phyloP scores from a whole-genome alignment of 37 sponge, comb jelly and placozoan species.

The Eunapius fragilis region DNA sequence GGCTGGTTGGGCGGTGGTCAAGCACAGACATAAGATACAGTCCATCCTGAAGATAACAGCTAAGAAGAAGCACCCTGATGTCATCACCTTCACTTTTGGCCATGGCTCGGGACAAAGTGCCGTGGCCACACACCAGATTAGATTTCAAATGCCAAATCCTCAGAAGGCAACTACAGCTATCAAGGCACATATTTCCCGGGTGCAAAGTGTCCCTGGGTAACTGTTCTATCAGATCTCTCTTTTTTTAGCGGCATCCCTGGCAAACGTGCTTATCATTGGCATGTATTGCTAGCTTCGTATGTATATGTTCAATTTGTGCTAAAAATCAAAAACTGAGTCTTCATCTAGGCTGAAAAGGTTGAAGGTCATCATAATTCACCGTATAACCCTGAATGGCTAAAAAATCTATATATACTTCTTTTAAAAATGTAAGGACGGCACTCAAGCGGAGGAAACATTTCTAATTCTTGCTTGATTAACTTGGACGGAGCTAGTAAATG shows the following conservation, averaged over 20 bases:
- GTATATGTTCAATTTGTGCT: background rate
- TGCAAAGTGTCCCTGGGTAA: background rate
- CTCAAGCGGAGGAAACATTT: too few relatives aligned
- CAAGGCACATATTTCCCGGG: conserved; percentile 37
- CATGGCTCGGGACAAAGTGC: conserved; percentile 18
- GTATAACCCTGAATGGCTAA: too few relatives aligned
- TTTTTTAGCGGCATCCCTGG: background rate
- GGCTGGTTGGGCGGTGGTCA: conserved; percentile 74
- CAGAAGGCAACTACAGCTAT: conserved; percentile 68
- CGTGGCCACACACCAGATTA: conserved; percentile 49
- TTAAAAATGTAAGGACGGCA: too few relatives aligned
- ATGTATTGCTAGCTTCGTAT: background rate
- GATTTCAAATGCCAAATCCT: conserved; percentile 85
- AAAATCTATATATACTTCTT: too few relatives aligned
- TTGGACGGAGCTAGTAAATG: too few relatives aligned
- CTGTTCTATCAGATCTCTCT: background rate
- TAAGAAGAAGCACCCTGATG: conserved; percentile 90
- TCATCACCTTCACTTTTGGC: conserved; percentile 92
- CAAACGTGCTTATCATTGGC: background rate
- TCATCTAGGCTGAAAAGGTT: background rate
- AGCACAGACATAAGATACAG: conserved; percentile 52
- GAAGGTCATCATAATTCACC: too few relatives aligned
- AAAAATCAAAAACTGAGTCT: background rate
- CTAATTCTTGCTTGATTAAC: too few relatives aligned
- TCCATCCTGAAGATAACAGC: conserved; percentile 87